Evolutionary conservation across 1,140 invertebrate species (phyloP), one percentile per base, ranked within the genome.

Genomic region (Anthonomus grandis): DNA sequence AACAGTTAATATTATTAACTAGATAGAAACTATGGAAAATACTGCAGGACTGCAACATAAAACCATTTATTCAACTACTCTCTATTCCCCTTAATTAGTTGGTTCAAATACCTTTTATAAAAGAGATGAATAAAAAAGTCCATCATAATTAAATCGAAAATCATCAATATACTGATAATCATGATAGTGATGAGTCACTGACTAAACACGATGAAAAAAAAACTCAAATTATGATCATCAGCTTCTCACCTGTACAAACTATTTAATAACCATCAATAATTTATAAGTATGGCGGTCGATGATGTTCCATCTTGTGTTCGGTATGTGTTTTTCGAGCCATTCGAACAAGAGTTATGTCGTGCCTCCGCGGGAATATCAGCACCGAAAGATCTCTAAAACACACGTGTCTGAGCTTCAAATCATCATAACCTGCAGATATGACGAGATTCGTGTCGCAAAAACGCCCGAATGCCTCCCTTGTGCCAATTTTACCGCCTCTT

Each of bases 321-420:
- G 63, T 61, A 65, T 67, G 63, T 59, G 64, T 68, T 68, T 68
- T 68, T 68, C 67, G 67, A 59, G 34, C 67, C 59, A 65, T 68
- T 62, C 50, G 59, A 56, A 54, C 55, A 65, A 59, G 66, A 68
- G 59, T 64, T 68, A 68, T 68, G 66, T 62, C 52, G 34, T 37
- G 66, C 50, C 61, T 54, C 49, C 45, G 54, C 52, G 58, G 49
- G 60, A 61, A 58, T 66, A 68, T 68, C 66, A 57, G 53, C 51
- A 36, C 57, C 60, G 42, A 44, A 41, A 47, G 60, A 66, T 66
- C 64, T 63, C 23, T 34, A 22, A 45, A 58, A 59, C 60, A 62
- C 60, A 62, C 55, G 60, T 62, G 60, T 63, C 37, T 48, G 60
- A 44, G 57, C 49, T 55, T 52, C 51, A 56, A 54, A 63, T 63